Evolutionary conservation across 2,888 invertebrate genomes (phyloP), one percentile per base, ranked within the genome.

Genomic region (Zonitis immaculata): DNA sequence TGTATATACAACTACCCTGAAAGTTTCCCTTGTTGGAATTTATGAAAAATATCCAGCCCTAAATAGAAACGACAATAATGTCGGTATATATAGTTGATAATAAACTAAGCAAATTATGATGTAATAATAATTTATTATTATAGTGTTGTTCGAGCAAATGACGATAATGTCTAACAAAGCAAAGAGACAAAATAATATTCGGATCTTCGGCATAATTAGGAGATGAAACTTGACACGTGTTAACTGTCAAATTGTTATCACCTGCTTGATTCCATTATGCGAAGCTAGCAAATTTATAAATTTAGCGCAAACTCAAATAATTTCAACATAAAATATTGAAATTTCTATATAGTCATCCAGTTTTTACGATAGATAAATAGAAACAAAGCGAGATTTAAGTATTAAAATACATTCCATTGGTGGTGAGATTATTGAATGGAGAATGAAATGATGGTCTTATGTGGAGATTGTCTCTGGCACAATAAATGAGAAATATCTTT

Each of bases 221-320:
- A 57, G 58, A 55, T 58, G 58, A 52, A 55, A 60, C 60, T 50
- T 58, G 60, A 59, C 58, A 60, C 60, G 60, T 57, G 60, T 58
- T 60, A 60, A 56, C 58, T 56, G 53, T 57, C 57, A 59, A 60
- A 58, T 60, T 58, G 58, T 57, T 60, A 59, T 57, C 57, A 57
- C 53, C 58, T 59, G 54, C 53, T 59, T 58, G n/a, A 57, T 60
- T 60, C 42, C 57, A 52, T 52, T 56, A 53, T 49, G 47, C 30
- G 45, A 18, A 39, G 30, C 39, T 42, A 20, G 30, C 22, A 22
- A 49, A 42, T 54, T 54, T 43, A 46, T 44, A 54, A 49, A 26
- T n/a, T n/a, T 54, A 50, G 45, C 26, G 28, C 27, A 18, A 18
- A 18, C 44, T 25, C 42, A 20, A 1, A n/a, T 8, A 11, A 39